Conservation (phyloP, 1,140 invertebrate genomes). For the Arion vulgaris region DNA sequence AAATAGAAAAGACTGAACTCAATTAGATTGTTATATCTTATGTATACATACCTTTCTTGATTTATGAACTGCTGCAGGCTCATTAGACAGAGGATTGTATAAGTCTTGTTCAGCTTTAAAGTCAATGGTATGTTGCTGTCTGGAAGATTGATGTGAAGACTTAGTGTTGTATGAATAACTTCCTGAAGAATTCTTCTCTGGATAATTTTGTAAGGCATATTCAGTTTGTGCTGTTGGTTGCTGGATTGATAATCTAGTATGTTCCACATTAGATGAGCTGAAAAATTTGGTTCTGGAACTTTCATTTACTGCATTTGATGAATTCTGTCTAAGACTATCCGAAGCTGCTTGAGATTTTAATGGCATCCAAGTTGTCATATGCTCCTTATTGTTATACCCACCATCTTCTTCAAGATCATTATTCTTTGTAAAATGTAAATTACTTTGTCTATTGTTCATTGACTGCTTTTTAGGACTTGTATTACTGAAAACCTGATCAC, state of each 20-base stretch:
- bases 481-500: not conserved
- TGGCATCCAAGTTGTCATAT: not conserved
- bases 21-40: not conserved
- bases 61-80: not conserved
- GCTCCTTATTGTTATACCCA: not conserved
- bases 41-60: constrained; percentile 15
- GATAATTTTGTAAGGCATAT: not conserved
- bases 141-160: no score
- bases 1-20: no score
- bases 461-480: not conserved
- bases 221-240: not conserved
- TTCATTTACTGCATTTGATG: not conserved
- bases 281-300: not conserved
- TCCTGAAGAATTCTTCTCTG: not conserved
- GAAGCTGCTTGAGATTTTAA: not conserved
- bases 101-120: constrained; percentile 16
- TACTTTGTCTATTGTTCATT: not conserved
- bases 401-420: constrained; percentile 1
- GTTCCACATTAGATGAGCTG: not conserved
- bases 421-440: not conserved
- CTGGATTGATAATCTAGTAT: not conserved
- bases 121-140: not conserved
- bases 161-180: not conserved
- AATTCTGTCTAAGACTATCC: not conserved
- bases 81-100: not conserved